These are phyloP conservation scores for Papilio helenus DNA, from an alignment of 1,140 invertebrate genomes.

Conservation along the genomic window DNA sequence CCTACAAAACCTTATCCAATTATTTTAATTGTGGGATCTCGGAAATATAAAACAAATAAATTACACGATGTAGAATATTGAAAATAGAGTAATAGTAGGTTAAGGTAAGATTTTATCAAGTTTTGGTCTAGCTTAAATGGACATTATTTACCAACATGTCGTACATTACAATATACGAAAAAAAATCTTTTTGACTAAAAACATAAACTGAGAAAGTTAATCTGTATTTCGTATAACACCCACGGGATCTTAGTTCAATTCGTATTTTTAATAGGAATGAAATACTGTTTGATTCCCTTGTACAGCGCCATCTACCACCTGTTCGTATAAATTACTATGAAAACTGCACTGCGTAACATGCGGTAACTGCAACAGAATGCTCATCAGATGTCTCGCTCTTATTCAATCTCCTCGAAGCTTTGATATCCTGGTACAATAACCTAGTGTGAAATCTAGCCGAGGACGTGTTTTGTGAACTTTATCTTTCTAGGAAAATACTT, in stretches of 20 bases:
- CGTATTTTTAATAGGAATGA: not conserved
- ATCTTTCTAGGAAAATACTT: not conserved
- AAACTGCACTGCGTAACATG: not conserved
- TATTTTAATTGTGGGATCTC: too few species aligned
- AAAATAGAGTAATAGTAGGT: too few species aligned
- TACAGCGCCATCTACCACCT: not conserved
- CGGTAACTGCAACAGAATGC: not conserved
- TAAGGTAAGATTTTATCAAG: too few species aligned
- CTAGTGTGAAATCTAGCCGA: constrained; percentile 11
- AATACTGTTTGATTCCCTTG: not conserved
- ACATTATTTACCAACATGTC: too few species aligned
- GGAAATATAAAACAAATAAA: too few species aligned
- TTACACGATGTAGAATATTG: too few species aligned
- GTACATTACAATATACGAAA: too few species aligned
- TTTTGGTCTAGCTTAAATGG: too few species aligned
- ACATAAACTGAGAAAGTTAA: too few species aligned
- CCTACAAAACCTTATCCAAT: too few species aligned
- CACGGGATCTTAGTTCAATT: not conserved
- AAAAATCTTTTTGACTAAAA: too few species aligned
- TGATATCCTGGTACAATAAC: not conserved
- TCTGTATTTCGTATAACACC: too few species aligned
- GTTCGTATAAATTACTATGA: not conserved
- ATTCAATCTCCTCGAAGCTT: not conserved
- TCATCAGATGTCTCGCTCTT: not conserved
- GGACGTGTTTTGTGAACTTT: not conserved